Conservation (phyloP, 2,888 invertebrate species). For the Tinea semifulvella region DNA sequence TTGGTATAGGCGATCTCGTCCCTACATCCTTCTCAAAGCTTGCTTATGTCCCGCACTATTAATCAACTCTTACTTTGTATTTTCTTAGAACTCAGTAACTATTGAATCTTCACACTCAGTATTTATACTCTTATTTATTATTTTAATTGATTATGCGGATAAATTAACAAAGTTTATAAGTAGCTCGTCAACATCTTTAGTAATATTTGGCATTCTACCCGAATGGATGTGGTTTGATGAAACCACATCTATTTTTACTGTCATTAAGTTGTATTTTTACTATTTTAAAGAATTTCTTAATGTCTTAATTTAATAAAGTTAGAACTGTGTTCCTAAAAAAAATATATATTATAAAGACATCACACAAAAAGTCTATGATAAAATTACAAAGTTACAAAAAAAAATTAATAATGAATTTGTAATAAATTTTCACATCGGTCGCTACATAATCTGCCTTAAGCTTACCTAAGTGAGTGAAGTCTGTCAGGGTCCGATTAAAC, state of each 20-base stretch:
- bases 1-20: constrained; percentile 4
- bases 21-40: constrained; percentile 8
- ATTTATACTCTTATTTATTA: too few species aligned
- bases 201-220: too few species aligned
- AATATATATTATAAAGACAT: background rate
- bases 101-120: too few species aligned
- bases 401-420: background rate
- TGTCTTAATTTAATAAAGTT: constrained; percentile 1
- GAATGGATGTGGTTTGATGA: too few species aligned
- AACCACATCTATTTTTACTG: too few species aligned
- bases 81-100: too few species aligned
- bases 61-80: too few species aligned
- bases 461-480: constrained; percentile 30
- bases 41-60: background rate
- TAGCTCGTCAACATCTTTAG: too few species aligned
- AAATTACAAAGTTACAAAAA: background rate
- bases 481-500: constrained; percentile 39
- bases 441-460: constrained; percentile 33
- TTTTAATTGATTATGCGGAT: too few species aligned
- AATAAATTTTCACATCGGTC: constrained; percentile 41
- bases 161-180: too few species aligned
- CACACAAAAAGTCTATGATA: background rate
- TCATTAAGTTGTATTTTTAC: too few species aligned
- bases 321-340: background rate
- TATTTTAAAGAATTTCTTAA: background rate